Evolutionary conservation across 2,113 vertebrate species (phyloP).

Genomic region (Neodon shergylaensis): DNA sequence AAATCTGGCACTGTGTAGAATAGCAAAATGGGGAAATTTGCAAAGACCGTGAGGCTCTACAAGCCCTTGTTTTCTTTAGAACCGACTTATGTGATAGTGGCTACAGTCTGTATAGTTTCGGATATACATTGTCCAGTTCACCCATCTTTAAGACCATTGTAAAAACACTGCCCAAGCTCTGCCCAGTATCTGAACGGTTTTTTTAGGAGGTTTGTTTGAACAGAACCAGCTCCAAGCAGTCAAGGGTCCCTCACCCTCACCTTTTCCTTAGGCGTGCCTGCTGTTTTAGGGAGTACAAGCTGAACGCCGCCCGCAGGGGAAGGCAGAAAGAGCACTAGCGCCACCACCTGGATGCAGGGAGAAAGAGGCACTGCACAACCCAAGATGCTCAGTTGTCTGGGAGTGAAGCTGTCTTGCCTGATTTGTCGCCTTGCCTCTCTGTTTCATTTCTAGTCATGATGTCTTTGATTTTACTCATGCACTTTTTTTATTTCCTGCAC

Average conservation of each 20-base stretch:
- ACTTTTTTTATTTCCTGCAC: not conserved
- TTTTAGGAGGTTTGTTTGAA: constrained; percentile 37
- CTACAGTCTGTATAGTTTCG: not conserved
- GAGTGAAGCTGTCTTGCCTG: not conserved
- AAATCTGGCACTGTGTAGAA: not conserved
- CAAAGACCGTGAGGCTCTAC: not conserved
- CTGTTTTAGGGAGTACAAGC: constrained; percentile 15
- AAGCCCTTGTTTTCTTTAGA: not conserved
- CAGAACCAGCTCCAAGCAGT: not conserved
- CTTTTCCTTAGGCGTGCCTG: constrained; percentile 14
- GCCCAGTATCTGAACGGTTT: not conserved
- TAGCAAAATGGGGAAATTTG: not conserved
- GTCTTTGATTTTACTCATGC: not conserved
- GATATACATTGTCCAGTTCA: not conserved
- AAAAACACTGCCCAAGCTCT: not conserved
- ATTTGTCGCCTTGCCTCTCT: not conserved
- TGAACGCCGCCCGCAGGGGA: constrained; percentile 24
- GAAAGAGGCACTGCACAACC: constrained; percentile 53
- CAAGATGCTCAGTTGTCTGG: not conserved
- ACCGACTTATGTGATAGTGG: not conserved
- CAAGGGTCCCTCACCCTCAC: not conserved
- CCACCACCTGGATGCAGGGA: constrained; percentile 79
- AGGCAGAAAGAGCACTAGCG: constrained; percentile 78
- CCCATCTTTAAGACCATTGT: constrained; percentile 5
- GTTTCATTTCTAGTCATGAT: not conserved